A percentile compares a stretch with the other conserved stretches of the same genome.
Evolutionary conservation across 2,888 invertebrate species (phyloP).

Genomic region (Heliconius erato): DNA sequence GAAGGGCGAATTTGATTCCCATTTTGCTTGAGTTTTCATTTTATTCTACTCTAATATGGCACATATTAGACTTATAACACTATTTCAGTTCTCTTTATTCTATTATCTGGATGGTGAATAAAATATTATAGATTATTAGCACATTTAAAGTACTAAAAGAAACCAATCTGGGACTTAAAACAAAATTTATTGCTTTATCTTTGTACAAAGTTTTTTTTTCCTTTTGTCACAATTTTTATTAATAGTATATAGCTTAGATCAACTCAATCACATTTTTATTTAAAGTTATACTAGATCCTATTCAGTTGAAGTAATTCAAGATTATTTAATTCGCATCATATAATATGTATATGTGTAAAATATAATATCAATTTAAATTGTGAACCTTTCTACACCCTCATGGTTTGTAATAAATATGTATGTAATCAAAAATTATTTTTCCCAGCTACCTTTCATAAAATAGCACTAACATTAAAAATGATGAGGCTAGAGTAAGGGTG

Average conservation of each 20-base stretch:
- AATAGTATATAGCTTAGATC: background rate
- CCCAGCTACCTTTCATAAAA: slow-evolving; percentile 45
- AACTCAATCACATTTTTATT: background rate
- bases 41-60: too few species aligned
- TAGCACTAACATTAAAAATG: slow-evolving; percentile 59
- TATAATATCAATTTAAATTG: background rate
- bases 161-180: too few species aligned
- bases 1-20: too few species aligned
- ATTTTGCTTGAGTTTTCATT: too few species aligned
- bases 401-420: background rate
- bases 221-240: background rate
- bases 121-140: too few species aligned
- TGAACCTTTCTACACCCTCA: background rate
- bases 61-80: too few species aligned
- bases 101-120: too few species aligned
- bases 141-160: too few species aligned
- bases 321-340: background rate
- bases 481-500: slow-evolving; percentile 58
- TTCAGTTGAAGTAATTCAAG: too few species aligned
- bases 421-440: slow-evolving; percentile 37
- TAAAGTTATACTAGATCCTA: too few species aligned
- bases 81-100: too few species aligned
- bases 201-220: background rate
- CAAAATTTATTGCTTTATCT: background rate
- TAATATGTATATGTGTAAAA: background rate